Evolutionary conservation across 1,140 invertebrate species (phyloP), one percentile per base, ranked within the genome.

Genomic region (Microplitis mediator): DNA sequence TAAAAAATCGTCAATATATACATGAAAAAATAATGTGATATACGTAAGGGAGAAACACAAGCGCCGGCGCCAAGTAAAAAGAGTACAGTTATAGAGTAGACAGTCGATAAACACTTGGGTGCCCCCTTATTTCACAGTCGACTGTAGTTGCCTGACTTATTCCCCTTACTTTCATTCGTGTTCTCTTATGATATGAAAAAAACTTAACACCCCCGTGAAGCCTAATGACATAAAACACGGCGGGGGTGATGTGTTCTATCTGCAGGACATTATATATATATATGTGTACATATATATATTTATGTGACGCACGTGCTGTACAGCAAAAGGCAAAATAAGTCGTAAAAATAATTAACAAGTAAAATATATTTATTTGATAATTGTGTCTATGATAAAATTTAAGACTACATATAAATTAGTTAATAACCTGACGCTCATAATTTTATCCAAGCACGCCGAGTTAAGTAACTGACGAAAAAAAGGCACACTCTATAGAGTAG

Each of bases 221-320:
- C 63, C 77, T 77, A 81, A 80, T 82, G 78, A 81, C 77, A 77
- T 77, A 78, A 80, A 80, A 80, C 75, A 71, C 76, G 77, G 75
- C 74, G 76, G 76, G 80, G 78, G 77, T 76, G 76, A 67, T 68
- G 39, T 50, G 4, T 23, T 16, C 50, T 9, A 5, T 23, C 50
- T 23, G 63, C 63, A 45, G 63, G 16, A 13, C 52, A 45, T 45
- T 45, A 0, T 45, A 9, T 6, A 6, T 45, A 45, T 11, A 45
- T 45, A 6, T 11, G 8, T 45, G 8, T 5, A 45, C 5, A 45
- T 11, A 45, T 45, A 9, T 45, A 11, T 11, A 5, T 11, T 45
- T 6, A 45, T 45, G 8, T 23, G 23, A 23, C 23, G 2, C 23
- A 2, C 23, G 23, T 23, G 23, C 2, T 23, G 23, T 23, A 23